Conservation (phyloP, 2,797 vertebrate species). For the Hypotaenidia philippensis region DNA sequence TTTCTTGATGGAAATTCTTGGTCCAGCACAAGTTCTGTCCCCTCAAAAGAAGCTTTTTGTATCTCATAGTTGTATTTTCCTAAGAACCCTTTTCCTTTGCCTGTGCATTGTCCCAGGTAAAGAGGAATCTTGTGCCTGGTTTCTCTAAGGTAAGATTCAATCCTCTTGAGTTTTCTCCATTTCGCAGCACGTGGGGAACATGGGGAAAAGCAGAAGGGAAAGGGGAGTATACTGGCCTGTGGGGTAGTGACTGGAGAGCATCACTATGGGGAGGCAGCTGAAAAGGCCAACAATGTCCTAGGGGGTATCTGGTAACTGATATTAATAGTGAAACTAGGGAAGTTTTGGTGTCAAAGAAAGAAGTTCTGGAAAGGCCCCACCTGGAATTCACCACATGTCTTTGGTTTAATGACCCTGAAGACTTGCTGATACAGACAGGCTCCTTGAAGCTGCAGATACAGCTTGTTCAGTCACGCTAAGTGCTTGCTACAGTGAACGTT, state of each 20-base stretch:
- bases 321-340: neutral
- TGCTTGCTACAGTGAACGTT: neutral
- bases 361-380: neutral
- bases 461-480: neutral
- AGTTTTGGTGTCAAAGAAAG: neutral
- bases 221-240: neutral
- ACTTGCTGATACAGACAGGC: neutral
- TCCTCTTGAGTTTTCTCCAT: neutral
- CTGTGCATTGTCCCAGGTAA: neutral
- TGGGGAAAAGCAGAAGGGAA: neutral
- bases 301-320: neutral
- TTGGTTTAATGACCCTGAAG: neutral
- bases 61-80: neutral
- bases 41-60: neutral
- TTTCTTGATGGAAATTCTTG: neutral
- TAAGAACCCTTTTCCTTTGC: neutral
- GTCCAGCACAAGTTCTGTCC: neutral
- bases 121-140: neutral
- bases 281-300: neutral
- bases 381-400: neutral
- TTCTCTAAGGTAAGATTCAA: neutral
- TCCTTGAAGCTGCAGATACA: neutral
- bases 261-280: neutral
- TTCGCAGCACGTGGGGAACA: rapidly evolving
- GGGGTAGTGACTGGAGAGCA: neutral